Base-by-base conservation (phyloP, 2,888 invertebrate species). In the Agapostemon virescens region DNA sequence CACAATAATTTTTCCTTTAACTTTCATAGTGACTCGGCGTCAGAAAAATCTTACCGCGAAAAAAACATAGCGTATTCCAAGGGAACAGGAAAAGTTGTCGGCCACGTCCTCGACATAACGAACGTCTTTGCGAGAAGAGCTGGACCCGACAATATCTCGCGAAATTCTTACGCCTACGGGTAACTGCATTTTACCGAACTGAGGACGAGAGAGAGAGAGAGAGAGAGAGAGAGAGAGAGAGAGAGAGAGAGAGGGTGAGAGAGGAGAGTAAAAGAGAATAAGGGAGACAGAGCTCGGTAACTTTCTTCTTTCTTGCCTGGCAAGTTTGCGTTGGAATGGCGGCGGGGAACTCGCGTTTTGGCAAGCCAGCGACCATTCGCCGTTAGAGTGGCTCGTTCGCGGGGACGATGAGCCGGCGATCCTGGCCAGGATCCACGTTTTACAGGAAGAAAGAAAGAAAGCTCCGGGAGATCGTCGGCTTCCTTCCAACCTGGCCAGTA, bases 371-470 rank as follows among this genome's bases (percentile, higher is more conserved):
- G 26, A 69, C 72, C 76, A 80, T 80, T 77, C 73, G 71, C 71
- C 73, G 73, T 80, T 80, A 66, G 80, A 78, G 69, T 55, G 69
- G 69, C 72, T 80, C 80, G 80, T 80, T 76, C 79, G 68, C 49
- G 55, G 42, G 55, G 61, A 67, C 80, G 76, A 74, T 77, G 73
- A 76, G 73, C 45, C 80, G 26, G 26, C 55, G 72, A 63, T 61
- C 64, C 77, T 80, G 80, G 80, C 76, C 69, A n/a, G 26, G 38
- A 69, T 80, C 80, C 80, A 80, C 77, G 61, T 20, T 23, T 38
- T 17, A 0, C 49, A 9, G 58, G 45, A 55, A 63, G 45, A 42
- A 64, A 36, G 63, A 63, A 64, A 36, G 49, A 38, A 49, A 68
- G 5, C 45, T 49, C 38, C 26, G 40, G 20, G 26, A 49, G 26